Conservation (phyloP, 2,113 vertebrate species). For the Campylomormyrus tamandua region DNA sequence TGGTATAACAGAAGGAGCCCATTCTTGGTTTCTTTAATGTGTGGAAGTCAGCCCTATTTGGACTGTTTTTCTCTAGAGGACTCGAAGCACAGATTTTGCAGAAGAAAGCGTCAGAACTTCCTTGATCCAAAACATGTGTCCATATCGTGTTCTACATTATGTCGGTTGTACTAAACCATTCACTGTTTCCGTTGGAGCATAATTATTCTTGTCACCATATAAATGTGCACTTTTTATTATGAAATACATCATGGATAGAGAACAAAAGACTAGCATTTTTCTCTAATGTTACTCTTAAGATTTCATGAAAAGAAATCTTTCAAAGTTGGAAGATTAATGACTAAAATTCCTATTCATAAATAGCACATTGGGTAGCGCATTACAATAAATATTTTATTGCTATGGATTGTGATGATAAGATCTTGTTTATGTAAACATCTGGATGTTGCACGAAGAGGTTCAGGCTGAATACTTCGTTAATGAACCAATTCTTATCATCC, state of each 20-base stretch:
- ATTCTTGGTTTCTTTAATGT: not conserved
- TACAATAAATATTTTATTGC: not conserved
- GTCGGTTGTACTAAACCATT: constrained; percentile 3
- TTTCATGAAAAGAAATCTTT: not conserved
- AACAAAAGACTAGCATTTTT: not conserved
- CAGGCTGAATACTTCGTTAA: not conserved
- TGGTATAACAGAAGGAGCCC: not conserved
- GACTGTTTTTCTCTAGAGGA: not conserved
- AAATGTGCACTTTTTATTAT: not conserved
- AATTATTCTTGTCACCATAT: not conserved
- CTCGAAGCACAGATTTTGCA: not conserved
- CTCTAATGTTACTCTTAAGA: not conserved
- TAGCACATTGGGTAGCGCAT: not conserved
- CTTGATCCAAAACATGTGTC: constrained; percentile 12
- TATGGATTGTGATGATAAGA: not conserved
- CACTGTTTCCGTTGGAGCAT: constrained; percentile 1
- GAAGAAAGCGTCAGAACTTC: not conserved
- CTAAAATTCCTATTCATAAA: not conserved
- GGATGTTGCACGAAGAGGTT: not conserved
- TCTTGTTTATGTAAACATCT: not conserved
- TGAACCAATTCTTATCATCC: not conserved
- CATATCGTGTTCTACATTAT: constrained; percentile 8
- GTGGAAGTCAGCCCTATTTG: not conserved
- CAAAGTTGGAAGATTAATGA: not conserved
- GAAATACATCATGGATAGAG: not conserved